Evolutionary conservation across 1,140 invertebrate genomes (phyloP).

Genomic region (Drosophila obscura): DNA sequence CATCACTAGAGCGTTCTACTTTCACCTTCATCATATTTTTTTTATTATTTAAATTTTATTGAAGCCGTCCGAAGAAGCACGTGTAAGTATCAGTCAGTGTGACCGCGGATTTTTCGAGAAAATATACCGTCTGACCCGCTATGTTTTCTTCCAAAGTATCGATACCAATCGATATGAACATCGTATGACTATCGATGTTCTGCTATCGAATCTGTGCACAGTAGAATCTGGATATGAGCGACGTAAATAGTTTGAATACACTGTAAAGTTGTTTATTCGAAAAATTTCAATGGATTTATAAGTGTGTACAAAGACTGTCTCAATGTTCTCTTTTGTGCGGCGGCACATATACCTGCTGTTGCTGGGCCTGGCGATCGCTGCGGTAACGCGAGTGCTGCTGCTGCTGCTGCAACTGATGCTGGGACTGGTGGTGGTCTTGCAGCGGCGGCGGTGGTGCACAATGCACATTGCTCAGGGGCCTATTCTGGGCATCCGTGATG

Average conservation of each 20-base stretch:
- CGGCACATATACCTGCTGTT: slow-evolving; percentile 83
- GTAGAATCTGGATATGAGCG: no score
- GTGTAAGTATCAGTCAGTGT: no score
- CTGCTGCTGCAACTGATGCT: slow-evolving; percentile 18
- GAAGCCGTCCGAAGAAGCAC: no score
- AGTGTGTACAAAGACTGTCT: slow-evolving; percentile 25
- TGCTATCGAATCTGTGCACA: no score
- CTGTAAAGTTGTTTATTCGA: slow-evolving; percentile 50
- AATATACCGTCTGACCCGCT: no score
- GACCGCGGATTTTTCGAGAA: no score
- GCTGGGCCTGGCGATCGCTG: slow-evolving; percentile 70
- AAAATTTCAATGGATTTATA: slow-evolving; percentile 65
- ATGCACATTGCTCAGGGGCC: slow-evolving; percentile 58
- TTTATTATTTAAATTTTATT: background rate
- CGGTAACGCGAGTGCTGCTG: slow-evolving; percentile 63
- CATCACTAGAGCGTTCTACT: slow-evolving; percentile 84
- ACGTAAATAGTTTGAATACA: slow-evolving; percentile 24
- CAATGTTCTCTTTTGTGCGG: slow-evolving; percentile 82
- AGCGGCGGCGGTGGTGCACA: slow-evolving; percentile 20
- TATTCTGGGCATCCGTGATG: slow-evolving; percentile 84
- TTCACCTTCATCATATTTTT: slow-evolving; percentile 85
- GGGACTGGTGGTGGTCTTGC: slow-evolving; percentile 11
- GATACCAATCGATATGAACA: no score
- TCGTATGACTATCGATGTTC: no score
- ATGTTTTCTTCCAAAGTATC: no score